Percentiles rank a stretch among this genome's conserved stretches.
Evolutionary conservation across 1,140 invertebrate species (phyloP).

Genomic region (Drosophila prosaltans): DNA sequence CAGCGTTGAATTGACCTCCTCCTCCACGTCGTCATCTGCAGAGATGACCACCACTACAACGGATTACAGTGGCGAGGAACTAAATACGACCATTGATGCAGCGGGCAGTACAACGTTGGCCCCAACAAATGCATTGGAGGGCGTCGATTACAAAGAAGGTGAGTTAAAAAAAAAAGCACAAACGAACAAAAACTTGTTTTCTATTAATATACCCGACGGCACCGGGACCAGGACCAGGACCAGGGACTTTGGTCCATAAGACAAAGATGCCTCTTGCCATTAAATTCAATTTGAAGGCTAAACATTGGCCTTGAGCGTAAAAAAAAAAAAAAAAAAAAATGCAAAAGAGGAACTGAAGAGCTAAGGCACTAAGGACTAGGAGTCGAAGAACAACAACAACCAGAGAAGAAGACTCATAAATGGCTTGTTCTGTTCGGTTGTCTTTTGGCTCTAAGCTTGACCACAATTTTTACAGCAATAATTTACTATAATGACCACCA

Average conservation of each 20-base stretch:
- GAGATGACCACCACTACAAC: slow-evolving; percentile 55
- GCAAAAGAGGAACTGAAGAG: slow-evolving; percentile 38
- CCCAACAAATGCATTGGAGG: slow-evolving; percentile 65
- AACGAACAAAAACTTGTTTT: slow-evolving; percentile 22
- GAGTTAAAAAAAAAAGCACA: slow-evolving; percentile 35
- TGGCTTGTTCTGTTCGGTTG: slow-evolving; percentile 31
- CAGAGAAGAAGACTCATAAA: slow-evolving; percentile 37
- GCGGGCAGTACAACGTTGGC: slow-evolving; percentile 64
- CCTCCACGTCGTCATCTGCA: slow-evolving; percentile 56
- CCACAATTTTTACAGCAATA: slow-evolving; percentile 78
- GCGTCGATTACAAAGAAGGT: slow-evolving; percentile 82
- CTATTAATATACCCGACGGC: slow-evolving; percentile 7
- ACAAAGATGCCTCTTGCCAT: slow-evolving; percentile 73
- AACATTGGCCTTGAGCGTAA: slow-evolving; percentile 72
- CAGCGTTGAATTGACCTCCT: slow-evolving; percentile 61
- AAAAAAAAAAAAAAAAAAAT: slow-evolving; percentile 29
- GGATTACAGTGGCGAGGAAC: slow-evolving; percentile 58
- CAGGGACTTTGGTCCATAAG: slow-evolving; percentile 69
- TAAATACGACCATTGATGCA: slow-evolving; percentile 54
- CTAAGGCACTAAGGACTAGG: slow-evolving; percentile 18
- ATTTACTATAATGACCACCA: slow-evolving; percentile 74
- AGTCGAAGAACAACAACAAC: neutral
- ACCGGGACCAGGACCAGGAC: neutral
- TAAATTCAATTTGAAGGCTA: slow-evolving; percentile 82
- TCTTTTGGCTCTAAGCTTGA: slow-evolving; percentile 30